Evolutionary conservation across 2,797 vertebrate genomes (phyloP).

Genomic region (Periophthalmus magnuspinnatus): DNA sequence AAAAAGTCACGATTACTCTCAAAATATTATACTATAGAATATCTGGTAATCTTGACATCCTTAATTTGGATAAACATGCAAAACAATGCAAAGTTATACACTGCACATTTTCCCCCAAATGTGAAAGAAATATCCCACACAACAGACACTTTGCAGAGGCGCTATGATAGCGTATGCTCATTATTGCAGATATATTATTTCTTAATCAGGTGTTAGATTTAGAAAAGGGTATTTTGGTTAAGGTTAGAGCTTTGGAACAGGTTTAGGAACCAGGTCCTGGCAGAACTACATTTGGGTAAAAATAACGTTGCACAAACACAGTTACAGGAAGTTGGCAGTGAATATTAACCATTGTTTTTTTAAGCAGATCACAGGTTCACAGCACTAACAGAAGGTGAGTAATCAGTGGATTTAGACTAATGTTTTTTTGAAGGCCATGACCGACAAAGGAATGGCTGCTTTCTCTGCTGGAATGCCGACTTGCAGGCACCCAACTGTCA

Average conservation of each 20-base stretch:
- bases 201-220: neutral
- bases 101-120: neutral
- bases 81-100: neutral
- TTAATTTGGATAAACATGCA: too few species aligned
- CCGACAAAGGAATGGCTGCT: constrained; percentile 13
- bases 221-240: neutral
- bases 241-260: neutral
- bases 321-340: neutral
- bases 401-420: constrained; percentile 32
- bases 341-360: constrained; percentile 20
- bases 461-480: constrained; percentile 41
- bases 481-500: constrained; percentile 34
- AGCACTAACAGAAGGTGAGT: neutral
- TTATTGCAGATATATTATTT: too few species aligned
- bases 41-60: too few species aligned
- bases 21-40: too few species aligned
- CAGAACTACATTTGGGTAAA: neutral
- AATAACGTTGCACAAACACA: too few species aligned
- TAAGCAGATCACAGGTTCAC: neutral
- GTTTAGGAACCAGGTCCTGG: neutral
- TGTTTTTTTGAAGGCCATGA: constrained; percentile 41
- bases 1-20: neutral
- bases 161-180: neutral
- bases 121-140: too few species aligned
- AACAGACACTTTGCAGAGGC: neutral